phyloP scores from a whole-genome alignment of 2,888 invertebrate genomes.

The Acleris cristana region DNA sequence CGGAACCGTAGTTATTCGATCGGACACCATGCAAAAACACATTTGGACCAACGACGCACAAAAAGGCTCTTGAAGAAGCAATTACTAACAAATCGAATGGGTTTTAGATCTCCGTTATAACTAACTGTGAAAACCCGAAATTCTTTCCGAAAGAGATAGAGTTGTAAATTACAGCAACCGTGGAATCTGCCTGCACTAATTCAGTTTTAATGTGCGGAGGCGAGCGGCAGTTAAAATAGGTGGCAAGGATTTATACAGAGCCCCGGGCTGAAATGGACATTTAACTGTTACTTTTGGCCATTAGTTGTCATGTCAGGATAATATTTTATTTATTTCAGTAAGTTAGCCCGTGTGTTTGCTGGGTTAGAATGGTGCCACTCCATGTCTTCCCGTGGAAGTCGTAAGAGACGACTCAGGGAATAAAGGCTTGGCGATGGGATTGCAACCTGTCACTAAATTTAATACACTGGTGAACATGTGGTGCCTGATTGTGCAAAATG shows the following conservation, averaged over 20 bases:
- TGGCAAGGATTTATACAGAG: constrained; percentile 22
- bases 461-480: no score
- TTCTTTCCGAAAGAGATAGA: constrained; percentile 45
- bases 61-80: no score
- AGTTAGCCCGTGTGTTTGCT: no score
- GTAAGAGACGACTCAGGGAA: no score
- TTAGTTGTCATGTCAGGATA: neutral
- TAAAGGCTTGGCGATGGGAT: no score
- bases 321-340: neutral
- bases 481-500: no score
- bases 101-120: constrained; percentile 1
- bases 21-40: no score
- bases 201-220: constrained; percentile 51
- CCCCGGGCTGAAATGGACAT: constrained; percentile 1
- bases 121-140: constrained; percentile 14
- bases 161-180: constrained; percentile 54
- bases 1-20: no score
- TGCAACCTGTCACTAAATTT: no score
- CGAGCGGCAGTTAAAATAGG: constrained; percentile 26
- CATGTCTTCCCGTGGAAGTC: no score
- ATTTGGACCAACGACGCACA: no score
- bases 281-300: neutral
- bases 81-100: neutral
- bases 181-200: constrained; percentile 50
- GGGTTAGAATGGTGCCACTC: no score